Evolutionary conservation across 2,113 vertebrate species (phyloP), one percentile per base, ranked within the genome.

Genomic region (Chionomys nivalis): DNA sequence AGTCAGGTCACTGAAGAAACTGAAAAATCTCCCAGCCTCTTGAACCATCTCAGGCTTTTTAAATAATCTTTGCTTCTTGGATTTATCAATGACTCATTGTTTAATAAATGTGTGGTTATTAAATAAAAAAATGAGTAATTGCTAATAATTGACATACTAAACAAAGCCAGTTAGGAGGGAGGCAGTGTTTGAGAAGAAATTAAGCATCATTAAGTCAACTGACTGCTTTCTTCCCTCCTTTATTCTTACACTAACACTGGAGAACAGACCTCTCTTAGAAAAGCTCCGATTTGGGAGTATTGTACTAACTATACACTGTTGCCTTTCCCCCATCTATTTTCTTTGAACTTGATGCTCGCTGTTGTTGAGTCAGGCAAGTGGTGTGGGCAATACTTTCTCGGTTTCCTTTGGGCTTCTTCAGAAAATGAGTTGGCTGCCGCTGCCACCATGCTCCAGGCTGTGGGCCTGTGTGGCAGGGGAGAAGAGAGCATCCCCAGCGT

Each of bases 391-490:
- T 89, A 82, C 73, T 91, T 86, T 73, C 81, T 94, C 39, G 0
- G 72, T 58, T 88, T 95, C 94, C 96, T 92, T 78, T 93, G 95
- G 95, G 95, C 89, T 95, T 92, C 97, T 94, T 95, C 76, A 81
- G 97, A 92, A 96, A 94, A 97, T 91, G 94, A 96, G 72, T 24
- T 97, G 96, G 94, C 97, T 83, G 90, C 39, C 2, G 0, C 90
- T 0, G 1, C 77, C 77, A 42, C 95, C 97, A 91, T 33, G 95
- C 94, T 94, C 86, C 97, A 97, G 96, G 97, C 96, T 94, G 88
- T 68, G 81, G 96, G 97, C 92, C 96, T 92, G 81, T 24, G 96
- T 7, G 68, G 92, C 96, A 93, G 89, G 96, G 92, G 90, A 94
- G 95, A 79, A 63, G 63, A 68, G 72, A 49, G 19, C n/a, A 26